These are phyloP conservation scores for Cephalopachus bancanus DNA, from an alignment of 2,797 vertebrate species.

Conservation along the genomic window DNA sequence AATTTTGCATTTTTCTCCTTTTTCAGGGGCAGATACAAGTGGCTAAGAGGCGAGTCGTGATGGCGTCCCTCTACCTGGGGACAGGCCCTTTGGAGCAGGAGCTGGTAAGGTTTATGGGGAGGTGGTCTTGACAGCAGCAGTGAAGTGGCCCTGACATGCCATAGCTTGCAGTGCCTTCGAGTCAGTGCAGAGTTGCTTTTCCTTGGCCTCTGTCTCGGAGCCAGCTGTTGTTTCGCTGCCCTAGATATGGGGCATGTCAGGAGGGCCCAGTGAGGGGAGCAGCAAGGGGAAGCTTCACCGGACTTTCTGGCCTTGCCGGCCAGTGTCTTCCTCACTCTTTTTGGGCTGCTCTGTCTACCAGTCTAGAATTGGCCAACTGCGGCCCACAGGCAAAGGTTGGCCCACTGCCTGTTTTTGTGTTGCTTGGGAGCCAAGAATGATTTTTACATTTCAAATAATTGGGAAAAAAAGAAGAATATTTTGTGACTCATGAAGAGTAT, in stretches of 20 bases:
- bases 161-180: fast-evolving
- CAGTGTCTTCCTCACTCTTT: not conserved
- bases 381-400: not conserved
- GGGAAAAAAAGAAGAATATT: not conserved
- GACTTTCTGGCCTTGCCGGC: fast-evolving
- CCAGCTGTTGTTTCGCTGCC: not conserved
- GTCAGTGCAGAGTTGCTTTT: fast-evolving
- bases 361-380: fast-evolving
- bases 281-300: fast-evolving
- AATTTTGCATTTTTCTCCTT: not conserved
- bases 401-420: not conserved
- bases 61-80: slow-evolving; percentile 98
- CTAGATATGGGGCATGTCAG: not conserved
- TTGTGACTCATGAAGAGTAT: not conserved
- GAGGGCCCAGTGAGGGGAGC: not conserved
- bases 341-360: not conserved
- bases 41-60: slow-evolving; percentile 94
- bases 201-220: not conserved
- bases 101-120: slow-evolving; percentile 90
- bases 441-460: not conserved
- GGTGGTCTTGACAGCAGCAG: not conserved
- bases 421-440: not conserved
- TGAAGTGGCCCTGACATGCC: fast-evolving
- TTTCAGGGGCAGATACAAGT: slow-evolving; percentile 93
- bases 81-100: slow-evolving; percentile 96